Evolutionary conservation across 2,797 vertebrate genomes (phyloP), one percentile per base, ranked within the genome.

Genomic region (Alfaro cultratus): DNA sequence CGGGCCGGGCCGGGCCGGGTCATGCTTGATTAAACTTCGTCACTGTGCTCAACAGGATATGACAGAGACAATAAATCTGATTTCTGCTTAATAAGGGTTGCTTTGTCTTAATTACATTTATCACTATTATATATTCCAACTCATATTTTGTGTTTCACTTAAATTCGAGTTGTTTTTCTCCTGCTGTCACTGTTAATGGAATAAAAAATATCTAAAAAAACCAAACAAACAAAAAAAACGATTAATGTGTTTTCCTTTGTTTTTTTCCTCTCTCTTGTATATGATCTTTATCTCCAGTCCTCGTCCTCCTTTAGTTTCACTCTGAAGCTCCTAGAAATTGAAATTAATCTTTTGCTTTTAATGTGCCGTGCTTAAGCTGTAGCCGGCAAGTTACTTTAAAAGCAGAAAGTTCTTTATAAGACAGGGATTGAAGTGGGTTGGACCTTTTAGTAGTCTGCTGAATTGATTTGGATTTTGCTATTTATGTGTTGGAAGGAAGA

Each of bases 1-100:
- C 4, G 29, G 10, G 68, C 13, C 13, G 46, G 15, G 46, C 7
- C 39, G 39, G 39, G 39, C 13, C 1, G 70, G n/a, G 26, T 39
- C 85, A 83, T 55, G 62, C 77, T 34, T 75, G 79, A 88, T 89
- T 89, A 76, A 23, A 88, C 72, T 80, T 77, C 1, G 12, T 60
- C 0, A 6, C 41, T 64, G 79, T 53, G 68, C n/a, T 78, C 80
- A 21, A 73, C 41, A 75, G 77, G 84, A 78, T 0, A 12, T 11
- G 9, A 80, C 74, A 36, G 53, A 60, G 39, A 43, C 74, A 41
- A 29, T 71, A 71, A n/a, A 29, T 29, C 13, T 16, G 68, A 46
- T 29, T 46, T 29, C 43, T 45, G 39, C 26, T 71, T 71, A 1
- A 71, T 45, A 71, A 26, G 39, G 2, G 6, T 70, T 70, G 67